Evolutionary conservation across 2,888 invertebrate genomes (phyloP).

Genomic region (Drosophila maculinotata): DNA sequence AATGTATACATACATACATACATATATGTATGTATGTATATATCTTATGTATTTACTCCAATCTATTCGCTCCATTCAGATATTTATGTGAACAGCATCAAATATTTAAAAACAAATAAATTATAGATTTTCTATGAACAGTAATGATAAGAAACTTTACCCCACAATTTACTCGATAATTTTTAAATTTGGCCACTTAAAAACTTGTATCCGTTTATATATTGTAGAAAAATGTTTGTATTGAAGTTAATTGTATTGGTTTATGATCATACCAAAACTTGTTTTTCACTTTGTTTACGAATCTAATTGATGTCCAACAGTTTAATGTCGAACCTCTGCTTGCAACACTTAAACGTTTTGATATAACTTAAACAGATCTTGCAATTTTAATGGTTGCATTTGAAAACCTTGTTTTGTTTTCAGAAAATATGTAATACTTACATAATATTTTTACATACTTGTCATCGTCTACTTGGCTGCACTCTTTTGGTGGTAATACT

Average conservation of each 20-base stretch:
- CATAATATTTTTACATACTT: background rate
- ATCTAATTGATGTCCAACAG: slow-evolving; percentile 1
- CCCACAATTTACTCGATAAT: no score
- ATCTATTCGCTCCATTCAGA: no score
- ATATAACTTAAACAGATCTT: background rate
- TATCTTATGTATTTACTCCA: slow-evolving; percentile 6
- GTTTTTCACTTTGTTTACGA: background rate
- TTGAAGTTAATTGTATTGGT: background rate
- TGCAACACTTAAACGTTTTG: no score
- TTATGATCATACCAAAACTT: background rate
- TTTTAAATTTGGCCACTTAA: background rate
- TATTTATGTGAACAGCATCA: no score
- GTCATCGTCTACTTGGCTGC: background rate
- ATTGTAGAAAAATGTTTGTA: background rate
- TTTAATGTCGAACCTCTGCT: background rate
- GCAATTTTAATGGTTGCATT: background rate
- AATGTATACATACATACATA: slow-evolving; percentile 2
- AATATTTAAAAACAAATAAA: slow-evolving; percentile 1
- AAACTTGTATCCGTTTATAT: background rate
- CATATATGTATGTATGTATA: slow-evolving; percentile 2
- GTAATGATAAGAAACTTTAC: background rate
- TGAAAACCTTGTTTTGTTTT: background rate
- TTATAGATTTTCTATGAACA: background rate
- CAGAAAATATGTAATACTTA: background rate
- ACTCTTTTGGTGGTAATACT: background rate